Evolutionary conservation across 2,888 invertebrate species (phyloP).

Genomic region (Andrena haemorrhoa): DNA sequence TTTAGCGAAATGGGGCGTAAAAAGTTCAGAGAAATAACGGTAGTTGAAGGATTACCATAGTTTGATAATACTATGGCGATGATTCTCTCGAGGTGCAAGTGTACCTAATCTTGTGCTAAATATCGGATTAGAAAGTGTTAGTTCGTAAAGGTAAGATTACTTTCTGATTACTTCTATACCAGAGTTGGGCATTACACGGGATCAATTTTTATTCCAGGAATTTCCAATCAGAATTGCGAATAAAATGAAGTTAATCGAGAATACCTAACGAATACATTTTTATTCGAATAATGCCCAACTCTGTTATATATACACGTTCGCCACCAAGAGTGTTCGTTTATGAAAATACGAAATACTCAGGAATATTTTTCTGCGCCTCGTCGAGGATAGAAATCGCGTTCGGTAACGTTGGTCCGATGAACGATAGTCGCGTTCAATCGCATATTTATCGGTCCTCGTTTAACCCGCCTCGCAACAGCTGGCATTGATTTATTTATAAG

Average conservation of each 20-base stretch:
- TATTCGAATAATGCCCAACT: too few relatives aligned
- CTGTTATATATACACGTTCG: too few relatives aligned
- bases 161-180: too few relatives aligned
- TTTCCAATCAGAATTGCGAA: too few relatives aligned
- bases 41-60: neutral
- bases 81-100: neutral
- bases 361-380: neutral
- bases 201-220: too few relatives aligned
- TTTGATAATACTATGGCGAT: neutral
- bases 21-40: neutral
- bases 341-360: neutral
- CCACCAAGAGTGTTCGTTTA: too few relatives aligned
- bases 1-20: neutral
- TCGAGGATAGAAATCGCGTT: constrained; percentile 25
- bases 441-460: constrained; percentile 56
- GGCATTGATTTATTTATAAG: constrained; percentile 59
- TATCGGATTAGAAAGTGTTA: neutral
- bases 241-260: too few relatives aligned
- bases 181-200: too few relatives aligned
- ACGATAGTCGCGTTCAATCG: constrained; percentile 45
- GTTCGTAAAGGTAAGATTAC: neutral
- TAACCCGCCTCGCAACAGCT: constrained; percentile 45
- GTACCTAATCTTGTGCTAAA: neutral
- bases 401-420: constrained; percentile 45
- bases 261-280: too few relatives aligned